Base-by-base conservation (phyloP, 2,888 invertebrate species). In the Lymantria dispar region DNA sequence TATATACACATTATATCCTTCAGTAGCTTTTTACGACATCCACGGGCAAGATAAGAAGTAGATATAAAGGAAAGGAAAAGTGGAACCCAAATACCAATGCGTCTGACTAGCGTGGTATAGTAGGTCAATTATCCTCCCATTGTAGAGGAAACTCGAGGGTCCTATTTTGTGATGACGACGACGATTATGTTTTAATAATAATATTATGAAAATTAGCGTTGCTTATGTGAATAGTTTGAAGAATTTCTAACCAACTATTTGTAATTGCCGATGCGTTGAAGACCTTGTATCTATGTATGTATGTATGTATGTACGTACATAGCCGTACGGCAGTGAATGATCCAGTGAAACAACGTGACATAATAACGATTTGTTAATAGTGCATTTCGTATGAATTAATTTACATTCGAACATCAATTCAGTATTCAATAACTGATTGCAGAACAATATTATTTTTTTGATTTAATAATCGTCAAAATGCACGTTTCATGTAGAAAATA, bases 381-480 rank as follows among this genome's bases (percentile, higher is more conserved):
- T 10, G 29, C 13, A 10, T 54, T 55, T 57, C 43, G 40, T 53
- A 43, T n/a, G 8, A 42, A 54, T 43, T 52, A 14, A 42, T 47
- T 47, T 43, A 33, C 47, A 47, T 51, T 30, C 30, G 22, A 15
- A 15, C 46, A 39, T 7, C 14, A 47, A 33, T 15, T 36, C 22
- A 39, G 41, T 15, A 14, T 54, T 43, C 50, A 44, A n/a, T 45
- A 13, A 50, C 41, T 52, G 47, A 36, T 48, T 38, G 11, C 40
- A 45, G 39, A 54, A 49, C 49, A 44, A 49, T 46, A 40, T 56
- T 49, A 51, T 52, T 53, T 54, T 14, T 48, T 22, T 30, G 46
- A 55, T 50, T 29, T 48, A 44, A 45, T 53, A 14, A 37, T 36
- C 37, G 30, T n/a, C n/a, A 51, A 50, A 31, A 15, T 31, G 45